Base-by-base conservation (phyloP, 2,113 vertebrate species). In the Litocranius walleri region DNA sequence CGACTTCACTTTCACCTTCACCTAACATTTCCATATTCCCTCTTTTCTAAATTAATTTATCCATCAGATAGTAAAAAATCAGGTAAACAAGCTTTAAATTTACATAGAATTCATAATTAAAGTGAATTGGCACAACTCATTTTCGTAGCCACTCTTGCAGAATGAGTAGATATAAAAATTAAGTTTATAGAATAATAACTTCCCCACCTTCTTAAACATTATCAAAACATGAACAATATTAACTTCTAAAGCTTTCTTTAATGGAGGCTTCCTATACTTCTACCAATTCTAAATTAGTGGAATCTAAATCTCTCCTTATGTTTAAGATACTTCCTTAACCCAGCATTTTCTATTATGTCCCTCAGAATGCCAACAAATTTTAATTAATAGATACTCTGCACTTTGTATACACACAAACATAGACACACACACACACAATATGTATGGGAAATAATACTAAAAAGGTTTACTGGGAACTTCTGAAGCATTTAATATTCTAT, bases 201-300 rank as follows among this genome's bases (percentile, higher is more conserved):
- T 83, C 56, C 77, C 94, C 45, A 96, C 61, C 61, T 96, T 61
- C 36, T 87, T 30, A 85, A 74, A 90, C 15, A 94, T 84, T 95
- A 95, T 48, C 71, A 96, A 96, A 92, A 95, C 19, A 77, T 95
- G 25, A 95, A 23, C 33, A 64, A 93, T 62, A 93, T 27, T 95
- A 94, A 96, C 40, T 95, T 96, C 48, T 83, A 93, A 54, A 88
- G n/a, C 7, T 57, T 91, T 94, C 33, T 87, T 94, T 92, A 84
- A 88, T 48, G 85, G 9, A 91, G 52, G 36, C 25, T 71, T 33
- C 87, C 91, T 62, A 80, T 11, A 23, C 30, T 67, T 85, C 48
- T 6, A 95, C 71, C 64, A 95, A 11, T 74, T 62, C 61, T 62
- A 33, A 62, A 15, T 62, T 62, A 29, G 6, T 33, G 61, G 29